A percentile compares a stretch with the other conserved stretches of the same genome.
phyloP scores from a whole-genome alignment of 1,140 invertebrate genomes.

The Diorhabda elongata region DNA sequence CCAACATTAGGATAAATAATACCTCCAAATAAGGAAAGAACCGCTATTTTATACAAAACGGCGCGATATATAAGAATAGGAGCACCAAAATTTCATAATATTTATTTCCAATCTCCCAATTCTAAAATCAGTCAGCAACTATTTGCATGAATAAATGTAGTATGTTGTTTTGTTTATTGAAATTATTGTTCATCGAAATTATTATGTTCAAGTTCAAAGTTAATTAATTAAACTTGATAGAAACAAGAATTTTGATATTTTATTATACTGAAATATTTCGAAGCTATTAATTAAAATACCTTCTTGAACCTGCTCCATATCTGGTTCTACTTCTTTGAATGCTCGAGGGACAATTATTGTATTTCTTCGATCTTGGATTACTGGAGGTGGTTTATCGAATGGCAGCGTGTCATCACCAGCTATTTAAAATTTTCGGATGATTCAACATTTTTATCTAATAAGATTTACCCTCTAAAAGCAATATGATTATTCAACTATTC shows the following conservation, averaged over 20 bases:
- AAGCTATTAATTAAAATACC: conserved; percentile 28
- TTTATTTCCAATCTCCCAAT: too few species aligned
- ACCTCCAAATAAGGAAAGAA: too few species aligned
- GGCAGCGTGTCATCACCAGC: conserved; percentile 28
- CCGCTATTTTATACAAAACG: too few species aligned
- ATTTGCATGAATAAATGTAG: too few species aligned
- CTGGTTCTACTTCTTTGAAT: conserved; percentile 43
- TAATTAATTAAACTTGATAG: conserved; percentile 5
- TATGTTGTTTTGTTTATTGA: too few species aligned
- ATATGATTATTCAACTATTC: neutral
- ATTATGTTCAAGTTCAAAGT: too few species aligned
- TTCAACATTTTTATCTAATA: conserved; percentile 16
- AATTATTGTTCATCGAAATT: too few species aligned
- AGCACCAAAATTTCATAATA: too few species aligned
- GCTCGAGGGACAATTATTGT: conserved; percentile 47
- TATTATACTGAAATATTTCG: neutral
- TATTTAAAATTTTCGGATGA: conserved; percentile 13
- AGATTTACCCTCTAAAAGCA: too few species aligned
- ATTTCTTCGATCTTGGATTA: conserved; percentile 41
- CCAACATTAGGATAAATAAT: too few species aligned
- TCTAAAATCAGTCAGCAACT: too few species aligned
- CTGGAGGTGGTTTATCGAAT: conserved; percentile 35
- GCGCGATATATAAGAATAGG: too few species aligned
- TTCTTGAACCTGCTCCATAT: conserved; percentile 38
- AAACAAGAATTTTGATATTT: neutral